Conservation (phyloP, 2,797 vertebrate genomes). For the Arremon brunneinucha region DNA sequence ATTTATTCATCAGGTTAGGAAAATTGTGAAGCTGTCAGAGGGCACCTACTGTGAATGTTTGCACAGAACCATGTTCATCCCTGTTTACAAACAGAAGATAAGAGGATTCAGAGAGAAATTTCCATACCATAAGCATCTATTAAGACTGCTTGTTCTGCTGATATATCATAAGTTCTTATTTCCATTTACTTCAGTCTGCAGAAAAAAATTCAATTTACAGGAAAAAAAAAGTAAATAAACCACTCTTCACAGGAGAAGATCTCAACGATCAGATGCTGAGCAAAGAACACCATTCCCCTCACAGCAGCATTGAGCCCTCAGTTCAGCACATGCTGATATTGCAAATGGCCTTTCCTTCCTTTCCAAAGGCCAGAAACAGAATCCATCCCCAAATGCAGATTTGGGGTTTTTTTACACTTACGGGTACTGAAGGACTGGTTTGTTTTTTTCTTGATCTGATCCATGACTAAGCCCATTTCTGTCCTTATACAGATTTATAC, state of each 20-base stretch:
- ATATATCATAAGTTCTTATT: not conserved
- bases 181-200: not conserved
- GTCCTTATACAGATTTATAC: not conserved
- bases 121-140: conserved; percentile 41
- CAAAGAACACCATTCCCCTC: conserved; percentile 32
- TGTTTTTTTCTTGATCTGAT: not conserved
- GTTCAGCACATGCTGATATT: not conserved
- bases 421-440: not conserved
- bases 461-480: not conserved
- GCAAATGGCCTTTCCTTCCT: not conserved
- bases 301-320: conserved; percentile 36
- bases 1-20: conserved; percentile 38
- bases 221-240: not conserved
- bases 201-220: not conserved
- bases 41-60: conserved; percentile 42
- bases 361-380: not conserved
- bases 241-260: conserved; percentile 36
- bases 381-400: not conserved
- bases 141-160: conserved; percentile 44
- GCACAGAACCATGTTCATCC: not conserved
- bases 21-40: conserved; percentile 51
- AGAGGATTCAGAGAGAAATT: conserved; percentile 21
- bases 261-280: conserved; percentile 45
- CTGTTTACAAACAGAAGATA: conserved; percentile 55
- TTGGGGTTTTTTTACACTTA: not conserved